Conservation (phyloP, 2,797 vertebrate genomes). For the Scomberomorus guttatus region DNA sequence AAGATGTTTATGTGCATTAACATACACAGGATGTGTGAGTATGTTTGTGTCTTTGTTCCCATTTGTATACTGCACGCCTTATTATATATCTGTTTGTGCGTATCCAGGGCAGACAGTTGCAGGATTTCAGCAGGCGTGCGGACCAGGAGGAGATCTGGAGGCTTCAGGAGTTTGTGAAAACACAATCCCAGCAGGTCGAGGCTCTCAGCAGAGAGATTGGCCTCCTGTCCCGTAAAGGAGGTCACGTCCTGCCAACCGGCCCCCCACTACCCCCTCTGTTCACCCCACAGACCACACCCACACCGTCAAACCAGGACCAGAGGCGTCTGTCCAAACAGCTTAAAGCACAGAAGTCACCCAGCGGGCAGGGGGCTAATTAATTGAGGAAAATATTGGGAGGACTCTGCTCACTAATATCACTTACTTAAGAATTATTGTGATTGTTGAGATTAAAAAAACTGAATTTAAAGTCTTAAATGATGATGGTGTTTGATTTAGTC, state of each 20-base stretch:
- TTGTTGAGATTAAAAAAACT: not conserved
- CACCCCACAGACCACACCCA: not conserved
- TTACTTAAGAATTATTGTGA: not conserved
- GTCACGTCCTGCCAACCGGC: constrained; percentile 76
- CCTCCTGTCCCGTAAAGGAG: constrained; percentile 82
- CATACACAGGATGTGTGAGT: not conserved
- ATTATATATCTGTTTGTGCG: constrained; percentile 13
- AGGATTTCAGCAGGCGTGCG: constrained; percentile 60
- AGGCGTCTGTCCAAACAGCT: not conserved
- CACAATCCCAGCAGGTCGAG: constrained; percentile 68
- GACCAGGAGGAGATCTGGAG: constrained; percentile 77
- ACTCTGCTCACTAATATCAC: not conserved
- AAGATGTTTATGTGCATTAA: not conserved
- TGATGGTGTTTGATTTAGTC: not conserved
- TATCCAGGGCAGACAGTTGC: constrained; percentile 85
- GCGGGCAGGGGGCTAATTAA: not conserved
- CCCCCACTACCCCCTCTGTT: constrained; percentile 44
- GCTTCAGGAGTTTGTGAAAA: constrained; percentile 78
- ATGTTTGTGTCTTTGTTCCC: not conserved
- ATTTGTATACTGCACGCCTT: not conserved
- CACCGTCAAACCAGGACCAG: not conserved
- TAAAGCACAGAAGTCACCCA: not conserved
- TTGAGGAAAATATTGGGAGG: not conserved
- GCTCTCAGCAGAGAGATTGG: constrained; percentile 84
- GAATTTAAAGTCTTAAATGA: not conserved